A percentile compares a stretch with the other conserved stretches of the same genome.
These are phyloP conservation scores for Drosophila seguyi DNA, from an alignment of 1,140 invertebrate genomes.

Conservation along the genomic window DNA sequence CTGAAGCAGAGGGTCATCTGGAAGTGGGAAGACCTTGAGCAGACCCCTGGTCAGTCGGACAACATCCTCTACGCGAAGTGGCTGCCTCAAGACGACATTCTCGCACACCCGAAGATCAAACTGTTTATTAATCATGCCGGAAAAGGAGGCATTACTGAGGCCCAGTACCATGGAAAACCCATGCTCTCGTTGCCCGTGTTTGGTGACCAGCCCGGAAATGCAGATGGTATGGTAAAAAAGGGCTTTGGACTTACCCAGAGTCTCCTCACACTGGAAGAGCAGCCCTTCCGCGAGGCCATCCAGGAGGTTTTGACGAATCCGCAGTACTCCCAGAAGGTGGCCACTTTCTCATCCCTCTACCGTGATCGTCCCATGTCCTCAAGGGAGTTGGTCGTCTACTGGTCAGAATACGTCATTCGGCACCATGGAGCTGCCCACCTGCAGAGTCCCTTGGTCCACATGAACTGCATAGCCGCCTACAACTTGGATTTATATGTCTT, in stretches of 20 bases:
- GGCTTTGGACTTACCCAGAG: constrained; percentile 71
- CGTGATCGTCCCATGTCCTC: constrained; percentile 35
- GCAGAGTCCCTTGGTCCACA: constrained; percentile 59
- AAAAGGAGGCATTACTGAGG: constrained; percentile 86
- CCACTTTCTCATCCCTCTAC: too few relatives aligned
- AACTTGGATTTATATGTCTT: constrained; percentile 9
- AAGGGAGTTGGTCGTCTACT: constrained; percentile 80
- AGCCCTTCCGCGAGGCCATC: constrained; percentile 57
- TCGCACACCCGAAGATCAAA: constrained; percentile 87
- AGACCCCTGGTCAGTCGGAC: constrained; percentile 83
- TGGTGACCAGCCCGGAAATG: constrained; percentile 75
- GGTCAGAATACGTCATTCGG: constrained; percentile 85
- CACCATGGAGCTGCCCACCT: constrained; percentile 82
- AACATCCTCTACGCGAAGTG: constrained; percentile 87
- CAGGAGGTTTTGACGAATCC: constrained; percentile 63
- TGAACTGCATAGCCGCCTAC: constrained; percentile 24
- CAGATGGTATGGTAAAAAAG: constrained; percentile 38
- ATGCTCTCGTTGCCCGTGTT: constrained; percentile 86
- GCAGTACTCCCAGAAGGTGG: constrained; percentile 24
- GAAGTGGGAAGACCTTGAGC: constrained; percentile 85
- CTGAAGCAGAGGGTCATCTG: constrained; percentile 86
- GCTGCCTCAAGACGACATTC: constrained; percentile 87
- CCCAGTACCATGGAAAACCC: constrained; percentile 86
- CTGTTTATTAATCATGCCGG: constrained; percentile 91
- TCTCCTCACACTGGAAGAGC: constrained; percentile 86